Conservation (phyloP, 64 coral and sea anemone species). For the Anthopleura sola region DNA sequence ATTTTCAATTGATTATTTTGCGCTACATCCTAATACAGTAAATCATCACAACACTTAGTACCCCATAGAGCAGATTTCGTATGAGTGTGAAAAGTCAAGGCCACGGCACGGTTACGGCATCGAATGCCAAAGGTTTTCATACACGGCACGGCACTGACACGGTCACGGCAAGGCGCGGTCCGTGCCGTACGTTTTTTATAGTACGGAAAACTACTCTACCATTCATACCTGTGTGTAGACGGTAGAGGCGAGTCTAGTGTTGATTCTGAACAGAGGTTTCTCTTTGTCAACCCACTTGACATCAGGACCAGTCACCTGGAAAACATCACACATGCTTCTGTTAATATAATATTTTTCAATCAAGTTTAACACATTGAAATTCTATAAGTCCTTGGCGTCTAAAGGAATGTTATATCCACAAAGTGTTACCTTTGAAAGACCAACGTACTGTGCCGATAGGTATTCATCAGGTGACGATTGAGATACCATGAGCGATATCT, state of each 20-base stretch:
- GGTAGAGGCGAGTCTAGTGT: constrained; percentile 80
- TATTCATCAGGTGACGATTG: constrained; percentile 78
- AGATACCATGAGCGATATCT: constrained; percentile 55
- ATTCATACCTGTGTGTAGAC: constrained; percentile 74
- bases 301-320: constrained; percentile 77
- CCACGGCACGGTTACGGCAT: no score
- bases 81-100: no score
- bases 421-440: constrained; percentile 60
- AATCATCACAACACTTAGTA: no score
- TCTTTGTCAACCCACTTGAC: constrained; percentile 90
- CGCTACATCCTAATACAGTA: no score
- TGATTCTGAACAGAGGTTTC: constrained; percentile 82
- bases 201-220: no score
- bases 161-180: no score
- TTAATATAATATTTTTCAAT: no score
- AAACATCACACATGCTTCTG: background rate
- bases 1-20: no score
- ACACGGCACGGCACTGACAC: no score
- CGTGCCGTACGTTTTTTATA: no score
- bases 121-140: no score
- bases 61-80: no score
- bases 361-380: background rate
- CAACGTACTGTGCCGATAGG: constrained; percentile 59
- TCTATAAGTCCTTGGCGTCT: background rate
- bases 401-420: background rate